These are phyloP conservation scores for Drosophila eugracilis DNA, from an alignment of 1,140 invertebrate species.

Conservation along the genomic window DNA sequence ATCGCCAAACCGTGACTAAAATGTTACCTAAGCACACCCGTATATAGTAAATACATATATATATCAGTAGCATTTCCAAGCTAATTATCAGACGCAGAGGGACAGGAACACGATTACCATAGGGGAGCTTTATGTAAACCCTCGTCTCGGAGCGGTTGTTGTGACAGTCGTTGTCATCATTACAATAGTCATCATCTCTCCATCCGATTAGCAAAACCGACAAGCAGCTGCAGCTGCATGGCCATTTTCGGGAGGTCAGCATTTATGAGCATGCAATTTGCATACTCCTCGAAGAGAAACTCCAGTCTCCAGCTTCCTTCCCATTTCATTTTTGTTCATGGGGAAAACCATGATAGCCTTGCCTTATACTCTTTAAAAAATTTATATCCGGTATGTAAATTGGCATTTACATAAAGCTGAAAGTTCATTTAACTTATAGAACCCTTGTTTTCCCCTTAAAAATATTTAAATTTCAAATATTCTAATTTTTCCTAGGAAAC, in stretches of 20 bases:
- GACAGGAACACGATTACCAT: constrained; percentile 67
- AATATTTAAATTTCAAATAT: background rate
- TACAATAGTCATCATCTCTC: constrained; percentile 13
- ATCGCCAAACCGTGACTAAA: constrained; percentile 76
- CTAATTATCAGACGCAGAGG: constrained; percentile 57
- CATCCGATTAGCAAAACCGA: constrained; percentile 29
- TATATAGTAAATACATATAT: constrained; percentile 1
- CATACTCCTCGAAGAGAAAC: constrained; percentile 35
- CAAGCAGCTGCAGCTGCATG: constrained; percentile 17
- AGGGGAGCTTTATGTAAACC: constrained; percentile 65
- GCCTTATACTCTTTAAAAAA: background rate
- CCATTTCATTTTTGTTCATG: background rate
- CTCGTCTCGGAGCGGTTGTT: constrained; percentile 27
- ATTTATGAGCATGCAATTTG: constrained; percentile 36
- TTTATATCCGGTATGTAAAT: background rate
- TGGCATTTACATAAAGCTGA: background rate
- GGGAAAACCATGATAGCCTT: constrained; percentile 2
- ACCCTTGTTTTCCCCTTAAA: too few relatives aligned
- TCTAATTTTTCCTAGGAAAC: constrained; percentile 85
- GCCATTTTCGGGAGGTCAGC: constrained; percentile 40
- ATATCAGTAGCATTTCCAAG: constrained; percentile 47
- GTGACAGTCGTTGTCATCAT: constrained; percentile 27
- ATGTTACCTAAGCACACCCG: constrained; percentile 69
- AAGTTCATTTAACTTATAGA: background rate
- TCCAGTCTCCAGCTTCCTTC: constrained; percentile 35